Evolutionary conservation across 2,113 vertebrate species (phyloP).

Genomic region (Cariama cristata): DNA sequence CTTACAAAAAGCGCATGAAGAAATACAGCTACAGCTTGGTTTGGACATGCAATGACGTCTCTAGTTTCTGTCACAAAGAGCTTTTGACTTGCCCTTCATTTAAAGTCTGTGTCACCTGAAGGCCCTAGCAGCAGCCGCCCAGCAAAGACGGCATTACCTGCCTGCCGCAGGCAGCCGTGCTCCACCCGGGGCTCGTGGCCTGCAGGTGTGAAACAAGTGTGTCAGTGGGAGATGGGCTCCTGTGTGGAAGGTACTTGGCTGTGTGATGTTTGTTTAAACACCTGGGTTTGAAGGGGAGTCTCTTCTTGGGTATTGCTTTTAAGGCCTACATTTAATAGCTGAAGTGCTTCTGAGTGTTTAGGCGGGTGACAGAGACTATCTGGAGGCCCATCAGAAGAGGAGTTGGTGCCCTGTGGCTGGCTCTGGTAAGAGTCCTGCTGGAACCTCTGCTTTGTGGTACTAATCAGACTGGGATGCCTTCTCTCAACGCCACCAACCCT

Average conservation of each 20-base stretch:
- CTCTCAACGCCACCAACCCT: neutral
- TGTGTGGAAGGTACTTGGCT: neutral
- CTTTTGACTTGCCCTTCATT: neutral
- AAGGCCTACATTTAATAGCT: neutral
- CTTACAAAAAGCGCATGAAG: neutral
- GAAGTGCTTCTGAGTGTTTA: neutral
- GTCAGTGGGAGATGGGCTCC: neutral
- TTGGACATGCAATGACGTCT: neutral
- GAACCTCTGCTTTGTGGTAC: neutral
- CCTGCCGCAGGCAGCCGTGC: neutral
- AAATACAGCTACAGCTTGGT: neutral
- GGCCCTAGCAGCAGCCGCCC: neutral
- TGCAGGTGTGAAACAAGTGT: neutral
- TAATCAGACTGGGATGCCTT: neutral
- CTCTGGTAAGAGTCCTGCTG: neutral
- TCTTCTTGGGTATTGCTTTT: neutral
- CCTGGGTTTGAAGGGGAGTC: neutral
- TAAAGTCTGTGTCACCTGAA: neutral
- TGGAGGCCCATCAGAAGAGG: neutral
- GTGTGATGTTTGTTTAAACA: neutral
- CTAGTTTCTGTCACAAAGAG: neutral
- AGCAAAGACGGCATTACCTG: neutral
- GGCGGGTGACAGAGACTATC: neutral
- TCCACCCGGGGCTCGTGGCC: accelerated
- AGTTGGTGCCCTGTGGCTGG: neutral